Conservation (phyloP, 2,113 vertebrate species). For the Dicerorhinus sumatrensis region DNA sequence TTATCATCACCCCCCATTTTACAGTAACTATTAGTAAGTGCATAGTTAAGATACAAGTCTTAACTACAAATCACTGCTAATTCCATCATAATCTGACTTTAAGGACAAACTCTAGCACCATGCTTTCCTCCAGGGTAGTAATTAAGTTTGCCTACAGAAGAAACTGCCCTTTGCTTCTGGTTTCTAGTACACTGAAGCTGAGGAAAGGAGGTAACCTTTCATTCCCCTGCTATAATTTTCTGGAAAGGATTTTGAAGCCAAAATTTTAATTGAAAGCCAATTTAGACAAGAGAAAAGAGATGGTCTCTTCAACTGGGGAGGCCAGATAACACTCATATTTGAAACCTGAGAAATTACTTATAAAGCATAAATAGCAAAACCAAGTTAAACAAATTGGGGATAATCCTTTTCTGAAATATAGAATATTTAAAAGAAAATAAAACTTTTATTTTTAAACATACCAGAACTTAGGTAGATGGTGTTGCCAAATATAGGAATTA, state of each 20-base stretch:
- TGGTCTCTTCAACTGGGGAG: background rate
- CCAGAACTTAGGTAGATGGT: constrained; percentile 10
- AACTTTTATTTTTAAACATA: background rate
- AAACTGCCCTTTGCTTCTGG: constrained; percentile 6
- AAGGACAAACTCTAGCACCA: background rate
- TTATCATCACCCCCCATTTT: background rate
- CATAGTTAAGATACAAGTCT: constrained; percentile 1
- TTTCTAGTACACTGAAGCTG: background rate
- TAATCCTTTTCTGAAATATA: constrained; percentile 15
- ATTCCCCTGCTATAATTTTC: background rate
- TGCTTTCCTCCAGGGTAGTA: background rate
- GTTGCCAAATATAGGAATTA: background rate
- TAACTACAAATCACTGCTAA: constrained; percentile 14
- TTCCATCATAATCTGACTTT: background rate
- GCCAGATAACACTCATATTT: background rate
- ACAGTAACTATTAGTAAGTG: background rate
- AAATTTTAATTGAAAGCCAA: constrained; percentile 5
- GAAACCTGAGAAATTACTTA: background rate
- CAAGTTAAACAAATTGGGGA: constrained; percentile 24
- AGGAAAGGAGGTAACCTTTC: background rate
- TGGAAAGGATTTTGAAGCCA: background rate
- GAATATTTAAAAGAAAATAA: background rate
- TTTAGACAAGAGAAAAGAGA: background rate
- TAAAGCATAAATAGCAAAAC: constrained; percentile 32
- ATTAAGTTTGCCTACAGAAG: background rate